Evolutionary conservation across 1,140 invertebrate species (phyloP), one percentile per base, ranked within the genome.

Genomic region (Marisa cornuarietis): DNA sequence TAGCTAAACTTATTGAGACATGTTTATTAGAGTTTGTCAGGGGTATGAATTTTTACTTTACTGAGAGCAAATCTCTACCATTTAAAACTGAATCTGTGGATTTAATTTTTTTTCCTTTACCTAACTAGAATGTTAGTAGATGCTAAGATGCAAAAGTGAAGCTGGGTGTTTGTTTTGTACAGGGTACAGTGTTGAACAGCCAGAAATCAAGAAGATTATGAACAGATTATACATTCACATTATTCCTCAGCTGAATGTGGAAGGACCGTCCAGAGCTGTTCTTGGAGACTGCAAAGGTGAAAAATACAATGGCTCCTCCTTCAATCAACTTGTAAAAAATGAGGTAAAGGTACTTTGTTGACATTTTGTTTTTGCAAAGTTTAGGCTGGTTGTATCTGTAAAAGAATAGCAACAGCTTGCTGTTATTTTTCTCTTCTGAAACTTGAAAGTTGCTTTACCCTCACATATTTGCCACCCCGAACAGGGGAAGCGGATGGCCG

Each of bases 201-300:
- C 94, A 31, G 96, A 95, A 85, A 94, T 96, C 54, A 94, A 94
- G 84, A 96, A 95, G 94, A 90, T 99, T 62, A 88, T 99, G 87
- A 95, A 97, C 87, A 96, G 96, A 86, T 96, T 96, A 0, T 93
- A 96, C 79, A 95, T 99, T 82, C 96, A 98, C 88, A 95, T 98
- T 83, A 93, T 98, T 92, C 97, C 97, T 6, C 96, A 95, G 8
- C 79, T 92, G 51, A 91, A 90, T 71, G 95, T 97, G 0, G 96
- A 98, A 88, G 96, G 96, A 7, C 97, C 95, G 88, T 95, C 96
- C 81, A 92, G 95, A 8, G 95, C 96, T 2, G 94, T 94, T 82
- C 96, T 97, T 90, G 96, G 96, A 75, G 94, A 94, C 71, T 98
- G 97, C 87, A 95, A 95, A 81, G 96, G 96, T 68, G 94, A 94